Base-by-base conservation (phyloP, 1,140 invertebrate species). In the Zaprionus kolodkinae region DNA sequence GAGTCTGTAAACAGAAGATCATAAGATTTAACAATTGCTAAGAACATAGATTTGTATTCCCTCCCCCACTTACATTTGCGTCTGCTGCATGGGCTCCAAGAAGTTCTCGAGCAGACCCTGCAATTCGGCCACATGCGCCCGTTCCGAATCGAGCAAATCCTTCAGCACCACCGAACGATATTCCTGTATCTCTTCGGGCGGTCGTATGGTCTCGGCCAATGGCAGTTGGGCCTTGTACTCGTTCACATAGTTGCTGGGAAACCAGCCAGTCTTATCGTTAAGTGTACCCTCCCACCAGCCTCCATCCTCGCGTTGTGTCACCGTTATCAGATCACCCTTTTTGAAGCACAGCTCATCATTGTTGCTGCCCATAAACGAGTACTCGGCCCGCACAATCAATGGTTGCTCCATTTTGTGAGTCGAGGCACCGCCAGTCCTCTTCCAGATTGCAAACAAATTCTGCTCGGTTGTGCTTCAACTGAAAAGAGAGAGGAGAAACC, bases 241-340 rank as follows among this genome's bases (percentile, higher is more conserved):
- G 88, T 96, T 97, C 17, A 99, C 98, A 95, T 99, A 99, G 93
- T 99, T 99, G 78, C 97, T 97, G 71, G 99, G 99, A 94, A 99
- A 99, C 99, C 99, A 99, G 79, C 98, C 98, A 73, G 98, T 99
- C 92, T 97, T 97, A 59, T 97, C 98, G 75, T 97, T 95, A 17
- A 99, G 93, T 3, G 98, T 99, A 13, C 98, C 99, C 94, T 99
- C 98, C 98, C 98, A 99, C 95, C 98, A 99, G 30, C 97, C 98
- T 55, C 98, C 98, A 92, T 99, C 96, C 85, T 98, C 96, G 59
- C 93, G 93, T 93, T 98, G 97, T 5, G 98, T 99, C 35, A 99
- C 96, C 13, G 98, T 98, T 72, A 99, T 99, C 55, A 99, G 94
- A 93, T 99, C 98, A 56, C 98, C 98, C 93, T 99, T 99, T 80